These are phyloP conservation scores for Formica selysi DNA, from an alignment of 1,140 invertebrate genomes.

Conservation along the genomic window DNA sequence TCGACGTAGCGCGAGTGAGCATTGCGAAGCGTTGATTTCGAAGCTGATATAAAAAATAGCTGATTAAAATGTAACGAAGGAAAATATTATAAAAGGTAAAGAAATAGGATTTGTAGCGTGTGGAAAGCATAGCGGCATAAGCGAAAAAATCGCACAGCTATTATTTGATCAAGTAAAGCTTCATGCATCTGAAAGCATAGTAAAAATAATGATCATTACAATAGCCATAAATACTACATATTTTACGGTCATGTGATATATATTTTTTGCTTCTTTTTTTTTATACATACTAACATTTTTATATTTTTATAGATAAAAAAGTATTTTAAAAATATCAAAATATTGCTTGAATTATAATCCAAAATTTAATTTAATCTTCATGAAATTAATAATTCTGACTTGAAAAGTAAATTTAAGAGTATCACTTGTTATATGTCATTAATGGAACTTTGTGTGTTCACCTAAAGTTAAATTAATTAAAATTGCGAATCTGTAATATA, in stretches of 20 bases:
- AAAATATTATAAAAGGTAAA: conserved; percentile 57
- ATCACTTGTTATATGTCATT: neutral
- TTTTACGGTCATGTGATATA: conserved; percentile 18
- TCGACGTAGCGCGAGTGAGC: conserved; percentile 64
- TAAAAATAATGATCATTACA: conserved; percentile 79
- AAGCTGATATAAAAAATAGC: conserved; percentile 64
- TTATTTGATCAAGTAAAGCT: conserved; percentile 83
- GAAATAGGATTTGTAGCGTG: conserved; percentile 73
- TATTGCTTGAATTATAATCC: conserved; percentile 4
- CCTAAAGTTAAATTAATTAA: conserved; percentile 22
- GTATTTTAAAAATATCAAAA: conserved; percentile 47
- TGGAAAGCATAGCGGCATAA: conserved; percentile 86
- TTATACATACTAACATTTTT: conserved; percentile 7
- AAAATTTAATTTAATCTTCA: conserved; percentile 30
- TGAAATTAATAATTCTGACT: neutral
- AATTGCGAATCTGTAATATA: conserved; percentile 23
- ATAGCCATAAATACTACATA: conserved; percentile 46
- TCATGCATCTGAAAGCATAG: conserved; percentile 86
- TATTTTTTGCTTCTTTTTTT: conserved; percentile 11
- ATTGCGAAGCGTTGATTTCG: conserved; percentile 75
- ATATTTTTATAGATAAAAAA: conserved; percentile 18
- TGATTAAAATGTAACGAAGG: conserved; percentile 60
- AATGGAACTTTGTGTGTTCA: neutral
- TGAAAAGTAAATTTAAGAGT: neutral
- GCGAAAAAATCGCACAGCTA: conserved; percentile 80